These are phyloP conservation scores for Alosa alosa DNA, from an alignment of 2,113 vertebrate species.

Conservation along the genomic window DNA sequence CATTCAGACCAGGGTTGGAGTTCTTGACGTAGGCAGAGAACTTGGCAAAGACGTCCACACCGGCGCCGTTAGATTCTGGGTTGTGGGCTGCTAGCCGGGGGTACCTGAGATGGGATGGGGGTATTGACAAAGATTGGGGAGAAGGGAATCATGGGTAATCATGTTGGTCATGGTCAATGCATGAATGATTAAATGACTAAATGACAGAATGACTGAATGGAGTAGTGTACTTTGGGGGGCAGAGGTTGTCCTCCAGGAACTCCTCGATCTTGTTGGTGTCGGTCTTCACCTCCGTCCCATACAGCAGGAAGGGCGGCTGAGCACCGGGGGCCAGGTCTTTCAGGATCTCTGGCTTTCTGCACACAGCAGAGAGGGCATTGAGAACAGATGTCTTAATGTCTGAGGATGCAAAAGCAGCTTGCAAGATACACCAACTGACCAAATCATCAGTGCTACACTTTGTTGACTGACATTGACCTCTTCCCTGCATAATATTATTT, in stretches of 20 bases:
- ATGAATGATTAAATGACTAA: background rate
- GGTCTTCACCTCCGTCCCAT: constrained; percentile 82
- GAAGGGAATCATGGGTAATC: background rate
- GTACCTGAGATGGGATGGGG: constrained; percentile 64
- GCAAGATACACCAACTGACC: background rate
- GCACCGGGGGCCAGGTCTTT: constrained; percentile 86
- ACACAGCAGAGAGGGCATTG: constrained; percentile 16
- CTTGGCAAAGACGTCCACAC: constrained; percentile 86
- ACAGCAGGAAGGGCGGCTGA: constrained; percentile 86
- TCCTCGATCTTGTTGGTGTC: constrained; percentile 95
- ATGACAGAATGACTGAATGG: background rate
- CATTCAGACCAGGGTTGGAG: constrained; percentile 80
- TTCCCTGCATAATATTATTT: background rate
- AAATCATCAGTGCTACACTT: background rate
- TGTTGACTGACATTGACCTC: background rate
- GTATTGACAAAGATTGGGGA: background rate
- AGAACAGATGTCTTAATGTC: background rate
- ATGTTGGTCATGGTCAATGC: background rate
- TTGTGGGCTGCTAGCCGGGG: constrained; percentile 82
- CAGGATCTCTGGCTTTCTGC: constrained; percentile 82
- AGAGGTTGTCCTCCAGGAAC: constrained; percentile 84
- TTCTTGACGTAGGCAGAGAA: constrained; percentile 92
- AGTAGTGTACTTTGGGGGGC: constrained; percentile 78
- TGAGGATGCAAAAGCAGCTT: too few relatives aligned
- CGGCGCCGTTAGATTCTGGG: constrained; percentile 89